Conservation (phyloP, 2,797 vertebrate genomes). For the Pseudotriccus pelzelni region DNA sequence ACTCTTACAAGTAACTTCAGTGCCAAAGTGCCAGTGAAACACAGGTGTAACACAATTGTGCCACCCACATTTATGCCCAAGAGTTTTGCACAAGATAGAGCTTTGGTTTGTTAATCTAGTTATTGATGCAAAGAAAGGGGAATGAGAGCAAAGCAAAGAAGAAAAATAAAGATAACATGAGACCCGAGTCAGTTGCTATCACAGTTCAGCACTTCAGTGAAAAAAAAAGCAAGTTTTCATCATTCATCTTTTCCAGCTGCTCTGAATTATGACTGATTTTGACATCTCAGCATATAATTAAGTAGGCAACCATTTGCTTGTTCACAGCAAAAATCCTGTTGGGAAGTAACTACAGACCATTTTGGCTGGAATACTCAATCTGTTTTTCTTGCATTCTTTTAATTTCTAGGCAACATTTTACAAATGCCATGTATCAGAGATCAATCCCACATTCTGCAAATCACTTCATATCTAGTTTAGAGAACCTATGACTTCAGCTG, state of each 20-base stretch:
- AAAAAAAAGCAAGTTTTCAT: not conserved
- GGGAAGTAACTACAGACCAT: not conserved
- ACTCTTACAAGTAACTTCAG: not conserved
- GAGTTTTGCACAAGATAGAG: not conserved
- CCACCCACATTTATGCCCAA: not conserved
- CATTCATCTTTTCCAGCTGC: not conserved
- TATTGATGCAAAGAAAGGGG: not conserved
- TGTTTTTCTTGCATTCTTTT: not conserved
- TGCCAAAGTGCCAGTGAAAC: not conserved
- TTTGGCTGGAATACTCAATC: not conserved
- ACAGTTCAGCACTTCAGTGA: not conserved
- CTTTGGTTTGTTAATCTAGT: not conserved
- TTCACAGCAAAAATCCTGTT: not conserved
- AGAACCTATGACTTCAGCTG: not conserved
- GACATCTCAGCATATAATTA: not conserved
- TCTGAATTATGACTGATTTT: not conserved
- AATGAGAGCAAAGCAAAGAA: not conserved
- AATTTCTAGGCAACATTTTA: not conserved
- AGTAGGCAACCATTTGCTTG: not conserved
- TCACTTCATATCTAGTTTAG: not conserved
- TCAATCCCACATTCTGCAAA: not conserved
- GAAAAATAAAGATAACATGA: not conserved
- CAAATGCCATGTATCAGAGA: not conserved
- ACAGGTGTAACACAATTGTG: not conserved
- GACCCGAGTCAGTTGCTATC: not conserved